Evolutionary conservation across 2,797 vertebrate species (phyloP), one percentile per base, ranked within the genome.

Genomic region (Triplophysa yarkandensis): DNA sequence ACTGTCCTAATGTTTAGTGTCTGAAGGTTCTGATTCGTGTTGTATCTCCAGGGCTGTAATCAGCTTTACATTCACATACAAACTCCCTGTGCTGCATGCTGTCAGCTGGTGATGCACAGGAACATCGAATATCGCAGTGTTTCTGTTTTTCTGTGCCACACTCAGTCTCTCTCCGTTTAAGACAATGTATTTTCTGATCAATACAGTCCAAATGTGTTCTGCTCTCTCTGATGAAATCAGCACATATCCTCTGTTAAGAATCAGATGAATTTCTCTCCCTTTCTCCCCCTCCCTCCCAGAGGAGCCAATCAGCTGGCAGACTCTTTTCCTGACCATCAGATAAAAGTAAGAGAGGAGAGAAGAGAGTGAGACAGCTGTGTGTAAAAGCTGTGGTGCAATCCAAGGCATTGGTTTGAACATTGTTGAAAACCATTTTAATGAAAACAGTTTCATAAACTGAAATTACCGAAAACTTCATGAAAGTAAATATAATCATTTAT

Each of bases 161-260:
- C 19, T 65, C 46, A 19, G 6, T 39, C 30, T 21, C 32, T 58
- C 48, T 57, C 46, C 19, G 4, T 77, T 82, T 27, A 71, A 65
- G 63, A 69, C 46, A 16, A 17, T 61, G 46, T 27, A 32, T 68
- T 71, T 36, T 70, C 50, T 69, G 71, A 89, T 87, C 89, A 80
- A 82, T 79, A 80, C 78, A 74, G 81, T 83, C 84, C 82, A 65
- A 76, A 84, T 85, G 81, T 84, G 79, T 84, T 84, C 78, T 79
- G 81, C 78, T 86, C 82, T 46, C 74, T 74, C 84, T 85, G 86
- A 86, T 87, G 87, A 88, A 90, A 82, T 89, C 86, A 36, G 85
- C 82, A 83, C 86, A 83, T 83, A 46, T 60, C 54, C 69, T 71
- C 68, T 52, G 14, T 87, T 54, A 11, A 28, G 52, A 55, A 55